Evolutionary conservation across 2,888 invertebrate genomes (phyloP), one percentile per base, ranked within the genome.

Genomic region (Polydrusus pterygomalis): DNA sequence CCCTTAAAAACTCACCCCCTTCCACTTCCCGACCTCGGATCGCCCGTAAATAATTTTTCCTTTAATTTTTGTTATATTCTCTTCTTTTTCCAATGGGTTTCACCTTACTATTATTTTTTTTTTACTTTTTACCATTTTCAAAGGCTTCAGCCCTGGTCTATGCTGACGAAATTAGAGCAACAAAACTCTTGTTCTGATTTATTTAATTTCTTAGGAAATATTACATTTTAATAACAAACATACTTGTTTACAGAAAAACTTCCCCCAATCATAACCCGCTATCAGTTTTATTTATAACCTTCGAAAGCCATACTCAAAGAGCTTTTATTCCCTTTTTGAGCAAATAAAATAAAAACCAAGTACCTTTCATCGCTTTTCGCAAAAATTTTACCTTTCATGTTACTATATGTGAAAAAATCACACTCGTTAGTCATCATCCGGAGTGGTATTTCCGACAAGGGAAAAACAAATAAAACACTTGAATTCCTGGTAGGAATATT

Each of bases 261-360:
- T 8, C 8, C 34, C 10, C 34, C 2, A 34, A 34, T 34, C 34
- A 34, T 8, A 34, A 34, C 34, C 34, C 1, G 34, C 45, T 45
- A n/a, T 45, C 45, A 15, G 45, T 45, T 45, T 45, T 49, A 34
- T 49, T 49, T 49, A 49, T 49, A n/a, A 17, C 47, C 17, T 49
- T 3, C 47, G 17, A 49, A 17, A 17, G 3, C 47, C n/a, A 49
- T 49, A 17, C 17, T 17, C 15, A 49, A 49, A 34, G 34, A 10
- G 8, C 17, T 17, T 17, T 49, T 49, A 49, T 49, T 49, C 47
- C 47, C 15, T 17, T 49, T 49, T n/a, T 17, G 13, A 49, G 47
- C 17, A 17, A 49, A 49, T 49, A 49, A 49, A 49, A 49, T 49
- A 49, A 49, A 49, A 49, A 49, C 47, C 47, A 17, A 49, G 47